Percentiles rank a stretch among this genome's conserved stretches.
These are phyloP conservation scores for Athalia rosae DNA, from an alignment of 2,888 invertebrate species.

Conservation along the genomic window DNA sequence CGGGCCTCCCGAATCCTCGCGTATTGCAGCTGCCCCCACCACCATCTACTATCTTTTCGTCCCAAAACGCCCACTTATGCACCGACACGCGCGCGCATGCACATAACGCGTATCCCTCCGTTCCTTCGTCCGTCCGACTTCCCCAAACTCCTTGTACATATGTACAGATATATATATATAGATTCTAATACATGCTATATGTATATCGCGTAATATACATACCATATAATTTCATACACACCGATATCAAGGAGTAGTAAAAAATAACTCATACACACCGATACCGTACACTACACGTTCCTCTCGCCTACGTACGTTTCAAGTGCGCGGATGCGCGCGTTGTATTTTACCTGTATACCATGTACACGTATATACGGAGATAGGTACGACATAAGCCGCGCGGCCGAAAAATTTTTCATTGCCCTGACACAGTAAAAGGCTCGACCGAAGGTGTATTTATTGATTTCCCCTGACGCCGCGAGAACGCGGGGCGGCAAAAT, in stretches of 20 bases:
- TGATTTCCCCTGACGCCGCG: slow-evolving; percentile 20
- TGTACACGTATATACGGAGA: not conserved
- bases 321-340: not conserved
- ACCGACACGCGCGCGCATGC: slow-evolving; percentile 46
- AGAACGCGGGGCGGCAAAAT: slow-evolving; percentile 7
- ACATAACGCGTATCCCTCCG: slow-evolving; percentile 36
- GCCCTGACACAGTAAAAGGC: slow-evolving; percentile 30
- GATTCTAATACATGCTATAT: not conserved
- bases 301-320: not conserved
- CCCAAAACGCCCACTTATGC: slow-evolving; percentile 56
- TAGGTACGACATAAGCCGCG: not conserved
- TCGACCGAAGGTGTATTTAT: slow-evolving; percentile 21
- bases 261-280: not conserved
- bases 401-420: slow-evolving; percentile 23
- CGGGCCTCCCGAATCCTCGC: slow-evolving; percentile 49
- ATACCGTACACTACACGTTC: not conserved
- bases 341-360: not conserved
- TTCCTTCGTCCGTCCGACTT: slow-evolving; percentile 21
- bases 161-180: not conserved
- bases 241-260: not conserved
- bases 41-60: slow-evolving; percentile 44
- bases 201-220: not conserved
- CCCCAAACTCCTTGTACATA: slow-evolving; percentile 30
- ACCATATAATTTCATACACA: not conserved
- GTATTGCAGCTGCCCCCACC: slow-evolving; percentile 46